phyloP scores from a whole-genome alignment of 2,888 invertebrate genomes.

The Aleiodes testaceus region DNA sequence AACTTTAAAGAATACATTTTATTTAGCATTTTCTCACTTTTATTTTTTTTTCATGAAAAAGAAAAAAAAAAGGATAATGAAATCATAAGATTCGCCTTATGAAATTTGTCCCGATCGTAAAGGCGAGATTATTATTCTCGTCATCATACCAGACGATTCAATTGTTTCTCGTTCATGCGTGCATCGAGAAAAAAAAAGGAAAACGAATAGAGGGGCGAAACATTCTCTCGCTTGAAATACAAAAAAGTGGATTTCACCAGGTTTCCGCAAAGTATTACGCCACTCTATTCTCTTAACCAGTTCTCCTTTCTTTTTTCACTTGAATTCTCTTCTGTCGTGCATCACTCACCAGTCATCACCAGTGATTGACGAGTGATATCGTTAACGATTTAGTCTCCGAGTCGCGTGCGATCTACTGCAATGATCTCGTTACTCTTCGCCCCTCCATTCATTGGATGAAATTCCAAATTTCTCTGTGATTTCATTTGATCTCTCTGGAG shows the following conservation, averaged over 20 bases:
- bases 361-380: slow-evolving; percentile 71
- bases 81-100: slow-evolving; percentile 17
- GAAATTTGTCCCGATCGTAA: slow-evolving; percentile 24
- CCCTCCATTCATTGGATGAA: slow-evolving; percentile 46
- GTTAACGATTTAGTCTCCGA: slow-evolving; percentile 66
- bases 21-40: background rate
- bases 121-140: slow-evolving; percentile 35
- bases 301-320: slow-evolving; percentile 48
- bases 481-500: background rate
- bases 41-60: no score
- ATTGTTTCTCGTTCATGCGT: slow-evolving; percentile 21
- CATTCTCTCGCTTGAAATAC: slow-evolving; percentile 40
- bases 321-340: slow-evolving; percentile 41
- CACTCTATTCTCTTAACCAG: slow-evolving; percentile 49
- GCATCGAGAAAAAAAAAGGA: slow-evolving; percentile 3
- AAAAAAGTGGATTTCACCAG: slow-evolving; percentile 61
- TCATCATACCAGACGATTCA: slow-evolving; percentile 16
- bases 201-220: slow-evolving; percentile 13
- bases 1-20: background rate
- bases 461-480: background rate
- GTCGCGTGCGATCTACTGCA: slow-evolving; percentile 62
- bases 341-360: slow-evolving; percentile 65
- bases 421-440: slow-evolving; percentile 64
- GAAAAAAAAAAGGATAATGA: background rate
- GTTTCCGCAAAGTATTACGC: slow-evolving; percentile 55